Conservation (phyloP, 2,113 vertebrate genomes). For the Irena cyanogastra region DNA sequence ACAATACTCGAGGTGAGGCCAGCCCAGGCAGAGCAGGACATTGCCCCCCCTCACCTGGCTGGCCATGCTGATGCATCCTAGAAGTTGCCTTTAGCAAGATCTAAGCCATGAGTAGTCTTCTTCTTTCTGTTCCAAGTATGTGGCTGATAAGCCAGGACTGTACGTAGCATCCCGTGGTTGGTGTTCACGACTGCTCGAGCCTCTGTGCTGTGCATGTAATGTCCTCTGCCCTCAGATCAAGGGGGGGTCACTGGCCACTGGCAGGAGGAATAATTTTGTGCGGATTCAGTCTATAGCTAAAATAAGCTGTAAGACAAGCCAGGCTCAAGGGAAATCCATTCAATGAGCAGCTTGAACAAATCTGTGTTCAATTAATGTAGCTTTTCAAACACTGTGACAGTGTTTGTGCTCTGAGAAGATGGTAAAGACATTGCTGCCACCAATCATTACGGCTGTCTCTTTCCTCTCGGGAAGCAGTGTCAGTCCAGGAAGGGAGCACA, state of each 20-base stretch:
- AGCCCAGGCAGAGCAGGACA: neutral
- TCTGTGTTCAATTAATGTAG: slow-evolving; percentile 64
- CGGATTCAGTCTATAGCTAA: slow-evolving; percentile 19
- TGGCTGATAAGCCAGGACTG: neutral
- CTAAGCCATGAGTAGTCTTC: neutral
- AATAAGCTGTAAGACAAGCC: slow-evolving; percentile 42
- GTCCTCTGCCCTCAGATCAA: neutral
- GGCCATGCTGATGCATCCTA: neutral
- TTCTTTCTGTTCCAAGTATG: fast-evolving
- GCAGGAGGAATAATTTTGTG: neutral
- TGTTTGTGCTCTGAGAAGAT: slow-evolving; percentile 51
- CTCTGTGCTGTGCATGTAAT: neutral
- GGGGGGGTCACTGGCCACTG: fast-evolving
- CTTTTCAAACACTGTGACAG: slow-evolving; percentile 63
- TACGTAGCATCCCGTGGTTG: neutral
- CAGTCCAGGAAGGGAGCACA: slow-evolving; percentile 49
- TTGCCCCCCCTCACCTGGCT: fast-evolving
- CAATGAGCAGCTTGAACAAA: slow-evolving; percentile 58
- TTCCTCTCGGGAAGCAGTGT: slow-evolving; percentile 45
- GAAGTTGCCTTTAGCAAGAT: neutral
- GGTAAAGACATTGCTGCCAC: slow-evolving; percentile 63
- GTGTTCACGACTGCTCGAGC: neutral
- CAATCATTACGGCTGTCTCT: slow-evolving; percentile 38
- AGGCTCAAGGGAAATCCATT: slow-evolving; percentile 51
- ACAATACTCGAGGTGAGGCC: too few species aligned